Base-by-base conservation (phyloP, 2,797 vertebrate genomes). In the Lepilemur septentrionalis region DNA sequence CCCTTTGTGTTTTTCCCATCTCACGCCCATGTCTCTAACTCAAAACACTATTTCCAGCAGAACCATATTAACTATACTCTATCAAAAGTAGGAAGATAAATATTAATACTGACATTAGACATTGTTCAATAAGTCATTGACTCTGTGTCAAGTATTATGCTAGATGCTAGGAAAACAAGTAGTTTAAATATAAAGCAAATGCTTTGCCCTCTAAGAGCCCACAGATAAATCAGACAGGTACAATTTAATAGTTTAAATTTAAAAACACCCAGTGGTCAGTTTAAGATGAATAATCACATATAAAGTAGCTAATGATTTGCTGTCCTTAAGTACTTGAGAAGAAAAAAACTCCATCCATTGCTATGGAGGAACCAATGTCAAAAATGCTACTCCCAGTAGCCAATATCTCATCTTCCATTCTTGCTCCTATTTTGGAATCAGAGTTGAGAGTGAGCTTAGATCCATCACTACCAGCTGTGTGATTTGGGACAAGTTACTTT, bases 81-180 rank as follows among this genome's bases (percentile, higher is more conserved):
- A 82, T 95, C 38, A 86, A 89, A 93, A 90, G 87, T 95, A 78
- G 57, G 25, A 72, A 86, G 63, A 41, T 90, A 78, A 90, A 65
- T 91, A 59, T 84, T 80, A 93, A 93, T 95, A 79, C 63, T 93
- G 52, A 43, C 8, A 93, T 81, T 89, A 35, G 48, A 12, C 46
- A 28, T 82, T 93, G 52, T 67, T 80, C 22, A 94, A 84, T 52
- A 75, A 93, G 81, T 52, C 94, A 48, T 43, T 85, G 7, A 14
- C 20, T 96, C 52, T 93, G 18, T 80, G 55, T 78, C 69, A 80
- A 14, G 22, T 78, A 48, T 76, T 88, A 10, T 52, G 30, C 43
- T 88, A 89, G 18, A 72, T 80, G 43, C 43, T 80, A 65, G 73
- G 32, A 76, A 93, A 91, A 93, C 18, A 70, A 94, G n/a, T 23